Conservation (phyloP, 30 jellyfish, hydroid and myxozoan genomes). For the Nemopilema nomurai region DNA sequence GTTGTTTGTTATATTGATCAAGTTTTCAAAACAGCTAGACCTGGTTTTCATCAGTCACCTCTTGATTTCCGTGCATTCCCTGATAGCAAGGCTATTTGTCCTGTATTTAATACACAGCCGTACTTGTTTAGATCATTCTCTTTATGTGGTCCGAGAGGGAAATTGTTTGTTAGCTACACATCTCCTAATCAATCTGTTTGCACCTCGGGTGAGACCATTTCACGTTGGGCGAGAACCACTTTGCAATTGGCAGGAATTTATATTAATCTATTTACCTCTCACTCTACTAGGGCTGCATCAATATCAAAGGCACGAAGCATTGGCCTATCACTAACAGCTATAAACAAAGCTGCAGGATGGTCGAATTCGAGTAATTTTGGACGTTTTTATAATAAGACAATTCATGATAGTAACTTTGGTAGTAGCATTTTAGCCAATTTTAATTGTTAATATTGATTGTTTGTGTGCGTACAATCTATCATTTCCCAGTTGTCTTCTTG, state of each 20-base stretch:
- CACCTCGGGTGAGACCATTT: background rate
- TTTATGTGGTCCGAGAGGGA: background rate
- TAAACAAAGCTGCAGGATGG: slow-evolving; percentile 33
- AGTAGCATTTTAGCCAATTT: background rate
- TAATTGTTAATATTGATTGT: background rate
- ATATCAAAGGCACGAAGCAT: background rate
- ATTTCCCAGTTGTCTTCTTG: background rate
- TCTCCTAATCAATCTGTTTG: background rate
- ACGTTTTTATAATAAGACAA: background rate
- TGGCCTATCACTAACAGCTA: slow-evolving; percentile 1
- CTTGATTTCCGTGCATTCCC: background rate
- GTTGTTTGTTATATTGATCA: background rate
- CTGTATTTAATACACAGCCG: background rate
- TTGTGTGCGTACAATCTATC: background rate
- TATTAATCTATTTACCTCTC: background rate
- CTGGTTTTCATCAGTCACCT: background rate
- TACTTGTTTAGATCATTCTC: background rate
- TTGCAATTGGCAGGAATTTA: background rate
- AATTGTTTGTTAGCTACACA: background rate
- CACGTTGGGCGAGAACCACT: background rate
- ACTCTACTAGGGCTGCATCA: slow-evolving; percentile 8
- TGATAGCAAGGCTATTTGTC: background rate
- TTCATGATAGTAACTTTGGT: background rate
- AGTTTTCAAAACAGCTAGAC: background rate
- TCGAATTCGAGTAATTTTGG: background rate